Percentiles rank a stretch among this genome's conserved stretches.
phyloP scores from a whole-genome alignment of 1,140 invertebrate genomes.

The Cyphomyrmex costatus region DNA sequence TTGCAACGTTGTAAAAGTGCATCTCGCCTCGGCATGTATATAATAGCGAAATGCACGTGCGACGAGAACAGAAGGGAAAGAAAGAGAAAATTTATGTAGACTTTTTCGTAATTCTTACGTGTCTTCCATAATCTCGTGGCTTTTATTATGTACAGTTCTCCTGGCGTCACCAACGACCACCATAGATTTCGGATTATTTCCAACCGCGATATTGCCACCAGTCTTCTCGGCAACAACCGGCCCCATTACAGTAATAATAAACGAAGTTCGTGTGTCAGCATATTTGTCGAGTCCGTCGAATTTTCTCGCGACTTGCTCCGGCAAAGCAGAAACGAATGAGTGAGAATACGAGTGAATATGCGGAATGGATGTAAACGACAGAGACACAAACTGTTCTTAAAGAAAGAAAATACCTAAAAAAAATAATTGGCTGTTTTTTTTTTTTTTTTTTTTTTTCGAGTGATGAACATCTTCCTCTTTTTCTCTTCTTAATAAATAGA shows the following conservation, averaged over 20 bases:
- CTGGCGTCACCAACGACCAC: conserved; percentile 14
- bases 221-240: conserved; percentile 32
- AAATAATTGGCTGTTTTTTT: neutral
- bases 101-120: conserved; percentile 47
- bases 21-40: neutral
- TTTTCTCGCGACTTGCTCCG: neutral
- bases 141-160: conserved; percentile 25
- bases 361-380: neutral
- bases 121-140: conserved; percentile 48
- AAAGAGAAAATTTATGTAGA: conserved; percentile 33
- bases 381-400: neutral
- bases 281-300: conserved; percentile 9
- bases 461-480: neutral
- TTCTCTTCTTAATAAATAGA: neutral
- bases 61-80: neutral
- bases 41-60: neutral
- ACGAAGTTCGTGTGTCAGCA: conserved; percentile 17
- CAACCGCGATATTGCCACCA: conserved; percentile 14
- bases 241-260: conserved; percentile 34
- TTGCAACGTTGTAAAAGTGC: neutral
- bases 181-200: conserved; percentile 53
- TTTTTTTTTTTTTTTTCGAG: neutral
- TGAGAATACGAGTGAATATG: neutral
- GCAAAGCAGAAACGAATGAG: neutral
- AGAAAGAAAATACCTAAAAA: neutral